These are phyloP conservation scores for Apodemus sylvaticus DNA, from an alignment of 2,113 vertebrate species.

Conservation along the genomic window DNA sequence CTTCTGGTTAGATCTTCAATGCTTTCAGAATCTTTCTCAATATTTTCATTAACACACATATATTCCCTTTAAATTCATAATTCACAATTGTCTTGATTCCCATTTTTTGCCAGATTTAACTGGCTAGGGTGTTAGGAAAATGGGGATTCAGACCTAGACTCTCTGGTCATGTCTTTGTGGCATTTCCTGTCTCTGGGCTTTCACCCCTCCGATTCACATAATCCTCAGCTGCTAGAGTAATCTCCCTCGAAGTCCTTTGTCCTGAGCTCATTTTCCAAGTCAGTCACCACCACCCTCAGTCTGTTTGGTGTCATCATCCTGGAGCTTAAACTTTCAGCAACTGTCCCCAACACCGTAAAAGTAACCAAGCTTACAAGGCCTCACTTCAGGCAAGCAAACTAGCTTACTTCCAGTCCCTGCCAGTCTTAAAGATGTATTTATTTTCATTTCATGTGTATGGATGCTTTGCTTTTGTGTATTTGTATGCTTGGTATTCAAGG, in stretches of 20 bases:
- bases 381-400: background rate
- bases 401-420: background rate
- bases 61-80: conserved; percentile 26
- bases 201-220: conserved; percentile 43
- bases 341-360: background rate
- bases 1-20: conserved; percentile 46
- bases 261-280: conserved; percentile 54
- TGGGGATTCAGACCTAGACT: background rate
- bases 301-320: conserved; percentile 64
- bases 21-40: conserved; percentile 9
- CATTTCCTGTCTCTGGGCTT: background rate
- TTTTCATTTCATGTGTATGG: too few relatives aligned
- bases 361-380: background rate
- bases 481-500: background rate
- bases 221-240: conserved; percentile 68
- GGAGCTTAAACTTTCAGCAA: conserved; percentile 43
- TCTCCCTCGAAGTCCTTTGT: conserved; percentile 59
- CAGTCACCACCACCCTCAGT: conserved; percentile 19
- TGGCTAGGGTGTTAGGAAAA: background rate
- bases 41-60: too few relatives aligned
- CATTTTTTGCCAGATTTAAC: conserved; percentile 6
- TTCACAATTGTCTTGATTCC: background rate
- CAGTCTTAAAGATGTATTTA: background rate
- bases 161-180: background rate
- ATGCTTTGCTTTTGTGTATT: background rate